A percentile compares a stretch with the other conserved stretches of the same genome.
Conservation (phyloP, 2,888 invertebrate species). For the Hirtodrosophila confusa region DNA sequence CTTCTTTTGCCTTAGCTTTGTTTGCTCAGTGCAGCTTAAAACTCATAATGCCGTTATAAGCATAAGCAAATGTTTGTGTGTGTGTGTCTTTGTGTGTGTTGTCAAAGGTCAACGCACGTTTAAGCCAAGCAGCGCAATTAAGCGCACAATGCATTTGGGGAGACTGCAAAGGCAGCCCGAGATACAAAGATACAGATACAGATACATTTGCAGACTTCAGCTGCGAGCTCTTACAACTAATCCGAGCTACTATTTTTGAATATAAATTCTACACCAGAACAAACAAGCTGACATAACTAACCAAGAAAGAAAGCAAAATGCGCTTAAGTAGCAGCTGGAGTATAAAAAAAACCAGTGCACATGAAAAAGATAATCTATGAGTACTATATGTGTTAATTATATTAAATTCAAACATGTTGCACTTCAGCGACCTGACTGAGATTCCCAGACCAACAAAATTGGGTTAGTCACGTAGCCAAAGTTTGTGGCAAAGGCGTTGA, state of each 20-base stretch:
- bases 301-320: slow-evolving; percentile 27
- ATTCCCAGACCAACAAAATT: slow-evolving; percentile 49
- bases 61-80: slow-evolving; percentile 47
- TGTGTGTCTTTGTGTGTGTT: slow-evolving; percentile 40
- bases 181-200: slow-evolving; percentile 22
- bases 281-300: slow-evolving; percentile 41
- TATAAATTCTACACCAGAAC: slow-evolving; percentile 5
- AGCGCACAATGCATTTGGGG: slow-evolving; percentile 69
- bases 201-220: slow-evolving; percentile 11
- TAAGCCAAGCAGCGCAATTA: slow-evolving; percentile 77
- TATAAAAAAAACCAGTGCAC: slow-evolving; percentile 1
- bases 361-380: slow-evolving; percentile 33
- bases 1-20: slow-evolving; percentile 45
- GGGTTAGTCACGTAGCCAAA: slow-evolving; percentile 75
- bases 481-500: slow-evolving; percentile 59
- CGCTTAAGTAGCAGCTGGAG: slow-evolving; percentile 30
- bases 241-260: slow-evolving; percentile 4
- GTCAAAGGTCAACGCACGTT: slow-evolving; percentile 78
- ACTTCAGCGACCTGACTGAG: slow-evolving; percentile 41
- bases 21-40: slow-evolving; percentile 67
- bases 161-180: slow-evolving; percentile 1
- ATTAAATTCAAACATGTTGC: slow-evolving; percentile 52
- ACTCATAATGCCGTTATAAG: slow-evolving; percentile 77
- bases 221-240: slow-evolving; percentile 10
- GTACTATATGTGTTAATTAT: slow-evolving; percentile 58